Base-by-base conservation (phyloP, 2,797 vertebrate species). In the Sebastes iracundus region DNA sequence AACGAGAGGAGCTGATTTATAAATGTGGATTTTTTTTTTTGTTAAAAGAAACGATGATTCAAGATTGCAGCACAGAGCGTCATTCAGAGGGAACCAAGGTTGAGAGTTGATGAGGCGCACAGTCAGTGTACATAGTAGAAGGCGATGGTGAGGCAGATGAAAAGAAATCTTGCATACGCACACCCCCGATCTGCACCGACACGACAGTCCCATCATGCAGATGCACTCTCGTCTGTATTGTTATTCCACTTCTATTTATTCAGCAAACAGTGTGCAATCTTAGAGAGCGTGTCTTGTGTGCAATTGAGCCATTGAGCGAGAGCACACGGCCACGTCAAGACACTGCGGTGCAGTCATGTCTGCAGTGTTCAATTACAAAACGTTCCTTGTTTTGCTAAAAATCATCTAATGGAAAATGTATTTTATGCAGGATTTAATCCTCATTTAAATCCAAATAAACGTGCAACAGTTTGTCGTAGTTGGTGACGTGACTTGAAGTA, bases 231-330 rank as follows among this genome's bases (percentile, higher is more conserved):
- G 73, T 6, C 70, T 33, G 32, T 32, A n/a, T 79, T 85, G 56
- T 87, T 81, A 30, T 80, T 82, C 53, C 46, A 28, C 52, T 78
- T 66, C 20, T 72, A 74, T 83, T 76, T 78, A 65, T 81, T 79
- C 82, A 79, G 66, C 59, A 62, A 58, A 69, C 62, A 49, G 65
- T n/a, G 25, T 66, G 60, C 35, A 67, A 28, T 81, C 73, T 77
- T 53, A 22, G 32, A 62, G 38, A 81, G 46, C 22, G 30, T 42
- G 61, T 63, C 46, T 59, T 59, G 18, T 77, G 49, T 77, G 72
- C 66, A 78, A 59, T 7, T 32, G 63, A 87, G 81, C 60, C 60
- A 38, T 2, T 80, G 16, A 59, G 56, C 46, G 72, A 73, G 38
- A 74, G 58, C 38, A 49, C 23, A 53, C 22, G 61, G 38, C 20